A percentile compares a stretch with the other conserved stretches of the same genome.
Conservation (phyloP, 2,888 invertebrate species). For the Drosophila picticornis region DNA sequence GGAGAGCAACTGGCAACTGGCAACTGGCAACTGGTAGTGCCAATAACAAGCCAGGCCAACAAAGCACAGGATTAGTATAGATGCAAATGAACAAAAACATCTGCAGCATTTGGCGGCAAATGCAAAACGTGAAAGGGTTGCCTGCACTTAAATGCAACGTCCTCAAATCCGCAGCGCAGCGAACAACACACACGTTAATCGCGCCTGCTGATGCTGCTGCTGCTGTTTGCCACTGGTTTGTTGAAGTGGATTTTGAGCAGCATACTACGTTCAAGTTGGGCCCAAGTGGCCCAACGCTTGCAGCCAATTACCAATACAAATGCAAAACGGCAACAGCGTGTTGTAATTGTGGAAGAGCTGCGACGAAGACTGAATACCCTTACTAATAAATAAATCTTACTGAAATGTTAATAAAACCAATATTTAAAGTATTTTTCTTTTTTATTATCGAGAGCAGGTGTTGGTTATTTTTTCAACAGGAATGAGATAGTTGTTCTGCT, state of each 20-base stretch:
- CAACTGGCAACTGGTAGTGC: constrained; percentile 37
- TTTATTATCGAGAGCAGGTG: background rate
- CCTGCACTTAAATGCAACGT: constrained; percentile 70
- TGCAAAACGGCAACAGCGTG: constrained; percentile 44
- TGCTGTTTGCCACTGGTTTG: constrained; percentile 15
- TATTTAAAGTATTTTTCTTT: background rate
- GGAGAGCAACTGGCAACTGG: constrained; percentile 7
- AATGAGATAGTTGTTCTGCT: background rate
- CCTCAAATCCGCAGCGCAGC: constrained; percentile 40
- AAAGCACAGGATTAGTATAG: constrained; percentile 64
- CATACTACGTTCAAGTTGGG: constrained; percentile 47
- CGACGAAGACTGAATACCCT: constrained; percentile 11
- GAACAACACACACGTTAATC: constrained; percentile 63
- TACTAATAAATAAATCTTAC: background rate
- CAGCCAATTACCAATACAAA: constrained; percentile 72
- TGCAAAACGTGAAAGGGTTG: constrained; percentile 53
- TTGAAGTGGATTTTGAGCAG: constrained; percentile 69
- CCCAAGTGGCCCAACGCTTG: constrained; percentile 63
- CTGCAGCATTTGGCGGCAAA: constrained; percentile 58
- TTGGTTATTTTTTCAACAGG: background rate
- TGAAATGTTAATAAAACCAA: background rate
- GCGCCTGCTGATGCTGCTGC: constrained; percentile 30
- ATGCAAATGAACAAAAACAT: constrained; percentile 77
- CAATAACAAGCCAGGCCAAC: constrained; percentile 42
- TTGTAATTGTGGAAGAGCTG: background rate